Evolutionary conservation across 2,888 invertebrate species (phyloP).

Genomic region (Archips xylosteana): DNA sequence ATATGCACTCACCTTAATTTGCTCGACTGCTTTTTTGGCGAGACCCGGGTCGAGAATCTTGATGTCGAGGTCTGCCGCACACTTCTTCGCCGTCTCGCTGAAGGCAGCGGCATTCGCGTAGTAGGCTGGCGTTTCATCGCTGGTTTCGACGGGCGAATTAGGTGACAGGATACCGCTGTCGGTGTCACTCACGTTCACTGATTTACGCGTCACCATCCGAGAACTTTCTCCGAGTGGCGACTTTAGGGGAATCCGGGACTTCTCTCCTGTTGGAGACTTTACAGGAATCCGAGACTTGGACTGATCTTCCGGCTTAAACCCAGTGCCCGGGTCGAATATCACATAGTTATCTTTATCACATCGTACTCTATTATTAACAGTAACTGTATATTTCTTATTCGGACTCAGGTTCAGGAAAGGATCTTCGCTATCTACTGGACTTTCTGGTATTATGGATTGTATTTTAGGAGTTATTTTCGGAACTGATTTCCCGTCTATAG

Average conservation of each 20-base stretch:
- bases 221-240: conserved; percentile 70
- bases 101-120: conserved; percentile 77
- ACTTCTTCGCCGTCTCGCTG: conserved; percentile 70
- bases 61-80: conserved; percentile 69
- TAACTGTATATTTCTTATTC: conserved; percentile 83
- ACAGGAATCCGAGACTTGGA: conserved; percentile 62
- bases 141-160: conserved; percentile 85
- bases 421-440: conserved; percentile 80
- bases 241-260: conserved; percentile 69
- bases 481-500: conserved; percentile 77
- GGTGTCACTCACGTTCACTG: conserved; percentile 85
- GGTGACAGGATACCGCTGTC: conserved; percentile 88
- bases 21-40: conserved; percentile 79
- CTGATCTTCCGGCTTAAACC: conserved; percentile 71
- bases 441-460: conserved; percentile 82
- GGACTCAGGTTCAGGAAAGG: conserved; percentile 80
- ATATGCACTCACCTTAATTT: conserved; percentile 75
- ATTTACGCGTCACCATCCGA: conserved; percentile 61
- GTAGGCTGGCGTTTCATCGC: conserved; percentile 67
- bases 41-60: conserved; percentile 74
- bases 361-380: conserved; percentile 80
- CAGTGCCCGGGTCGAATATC: conserved; percentile 80
- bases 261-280: conserved; percentile 67
- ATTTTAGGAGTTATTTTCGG: conserved; percentile 82
- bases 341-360: conserved; percentile 84